These are phyloP conservation scores for Dryomyza anilis DNA, from an alignment of 2,888 invertebrate species.

Conservation along the genomic window DNA sequence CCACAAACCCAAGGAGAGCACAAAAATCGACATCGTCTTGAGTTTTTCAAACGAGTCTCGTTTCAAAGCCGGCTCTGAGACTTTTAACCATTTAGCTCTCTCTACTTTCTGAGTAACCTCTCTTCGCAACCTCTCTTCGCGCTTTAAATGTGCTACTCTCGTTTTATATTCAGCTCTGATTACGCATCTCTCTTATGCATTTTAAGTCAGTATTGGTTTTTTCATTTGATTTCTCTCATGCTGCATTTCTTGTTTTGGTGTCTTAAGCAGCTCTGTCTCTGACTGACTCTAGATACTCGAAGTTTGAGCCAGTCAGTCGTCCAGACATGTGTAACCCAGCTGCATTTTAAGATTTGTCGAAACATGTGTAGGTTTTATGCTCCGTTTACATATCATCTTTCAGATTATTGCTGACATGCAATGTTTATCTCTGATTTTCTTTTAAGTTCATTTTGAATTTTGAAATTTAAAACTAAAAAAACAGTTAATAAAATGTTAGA, in stretches of 20 bases:
- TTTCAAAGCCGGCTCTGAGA: background rate
- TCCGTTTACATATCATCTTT: background rate
- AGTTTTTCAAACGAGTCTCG: constrained; percentile 27
- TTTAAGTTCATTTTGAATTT: background rate
- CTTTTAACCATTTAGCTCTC: background rate
- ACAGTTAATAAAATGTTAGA: too few species aligned
- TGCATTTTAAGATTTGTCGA: constrained; percentile 37
- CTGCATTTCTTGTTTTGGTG: background rate
- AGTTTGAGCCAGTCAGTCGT: background rate
- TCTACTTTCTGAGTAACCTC: background rate
- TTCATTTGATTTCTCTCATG: background rate
- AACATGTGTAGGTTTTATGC: constrained; percentile 18
- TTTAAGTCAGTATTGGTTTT: background rate
- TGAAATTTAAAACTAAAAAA: too few species aligned
- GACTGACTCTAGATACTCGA: too few species aligned
- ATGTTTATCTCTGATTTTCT: constrained; percentile 1
- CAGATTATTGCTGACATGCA: constrained; percentile 2
- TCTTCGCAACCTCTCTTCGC: background rate
- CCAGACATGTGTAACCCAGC: constrained; percentile 46
- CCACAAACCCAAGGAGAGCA: too few species aligned
- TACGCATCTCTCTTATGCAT: background rate
- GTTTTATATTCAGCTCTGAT: background rate
- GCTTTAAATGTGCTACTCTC: background rate
- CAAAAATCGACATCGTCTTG: too few species aligned
- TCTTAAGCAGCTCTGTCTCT: too few species aligned